Base-by-base conservation (phyloP, 2,888 invertebrate genomes). In the Eupithecia centaureata region DNA sequence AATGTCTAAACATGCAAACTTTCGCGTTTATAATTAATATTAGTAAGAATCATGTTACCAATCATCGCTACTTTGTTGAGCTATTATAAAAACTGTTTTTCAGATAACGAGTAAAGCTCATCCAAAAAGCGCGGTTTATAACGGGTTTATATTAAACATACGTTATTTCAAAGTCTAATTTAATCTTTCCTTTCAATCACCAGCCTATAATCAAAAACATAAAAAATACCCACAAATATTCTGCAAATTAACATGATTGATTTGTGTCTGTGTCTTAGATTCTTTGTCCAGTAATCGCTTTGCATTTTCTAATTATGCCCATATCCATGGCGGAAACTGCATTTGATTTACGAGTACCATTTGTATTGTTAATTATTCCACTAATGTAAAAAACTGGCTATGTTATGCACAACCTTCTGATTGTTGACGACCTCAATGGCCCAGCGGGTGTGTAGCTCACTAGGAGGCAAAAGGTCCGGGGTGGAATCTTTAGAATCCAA, bases 291-390 rank as follows among this genome's bases (percentile, higher is more conserved):
- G 69, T 63, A 57, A 67, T 68, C 12, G 52, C 60, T 33, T 32
- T 63, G 32, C 35, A 51, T 72, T 76, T 72, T 73, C 75, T 75
- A 76, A 75, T 76, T 74, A 77, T 77, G 75, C 62, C 78, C 78
- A 67, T 77, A 74, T 64, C 38, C 64, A 66, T 72, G 61, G 60
- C 67, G 76, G 77, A 77, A 78, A 73, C 62, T 65, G 47, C 47
- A 61, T 69, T 69, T 73, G 70, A 71, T 72, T 75, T 73, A 57
- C 57, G 30, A 18, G 32, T 57, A 18, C 8, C 32, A 73, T 71
- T 74, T 65, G 69, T 71, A 65, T 67, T 59, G 68, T 67, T 73
- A 64, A 73, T 73, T 70, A 63, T 66, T 60, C 51, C 63, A 57
- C 15, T 52, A 10, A 54, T 56, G 35, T 32, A 66, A 66, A n/a